Evolutionary conservation across 2,113 vertebrate genomes (phyloP), one percentile per base, ranked within the genome.

Genomic region (Onychostruthus taczanowskii): DNA sequence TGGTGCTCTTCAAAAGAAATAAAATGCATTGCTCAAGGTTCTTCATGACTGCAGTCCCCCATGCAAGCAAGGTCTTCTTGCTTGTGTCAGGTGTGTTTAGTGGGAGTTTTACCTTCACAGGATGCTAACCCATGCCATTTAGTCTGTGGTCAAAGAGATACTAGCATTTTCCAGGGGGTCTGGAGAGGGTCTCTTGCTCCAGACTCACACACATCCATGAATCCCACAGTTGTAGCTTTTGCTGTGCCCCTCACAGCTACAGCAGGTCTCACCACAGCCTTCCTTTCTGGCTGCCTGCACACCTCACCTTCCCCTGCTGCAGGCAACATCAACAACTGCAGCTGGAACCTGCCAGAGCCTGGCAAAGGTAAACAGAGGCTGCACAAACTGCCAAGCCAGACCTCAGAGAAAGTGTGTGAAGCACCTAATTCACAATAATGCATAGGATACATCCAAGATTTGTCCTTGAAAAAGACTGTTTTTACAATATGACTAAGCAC

Each of bases 401-500:
- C 22, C 37, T 80, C 16, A 2, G 46, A 61, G 10, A 9, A 77
- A 74, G 6, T 9, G 58, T 12, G 16, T 41, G n/a, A 72, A 64
- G 31, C 10, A 63, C 18, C 9, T 30, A 19, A 55, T 70, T 84
- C 43, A 43, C 3, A 4, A 9, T 17, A 63, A 52, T 23, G 11
- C 26, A 13, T 2, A 58, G 26, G 13, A 31, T 10, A 21, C 3
- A 1, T 33, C n/a, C 31, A 59, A 62, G 49, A 46, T 66, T 86
- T 74, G 31, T 53, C 46, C 37, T 43, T 50, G 55, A 23, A 92
- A 77, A 58, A 89, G 20, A 33, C 6, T 56, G 16, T 59, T 74
- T 33, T 5, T 11, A 5, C 2, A 5, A 7, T 28, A 43, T 2
- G 0, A 10, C 15, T 35, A 30, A 63, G 17, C 26, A 87, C 9